These are phyloP conservation scores for Aldabrachelys gigantea DNA, from an alignment of 2,113 vertebrate genomes.

Conservation along the genomic window DNA sequence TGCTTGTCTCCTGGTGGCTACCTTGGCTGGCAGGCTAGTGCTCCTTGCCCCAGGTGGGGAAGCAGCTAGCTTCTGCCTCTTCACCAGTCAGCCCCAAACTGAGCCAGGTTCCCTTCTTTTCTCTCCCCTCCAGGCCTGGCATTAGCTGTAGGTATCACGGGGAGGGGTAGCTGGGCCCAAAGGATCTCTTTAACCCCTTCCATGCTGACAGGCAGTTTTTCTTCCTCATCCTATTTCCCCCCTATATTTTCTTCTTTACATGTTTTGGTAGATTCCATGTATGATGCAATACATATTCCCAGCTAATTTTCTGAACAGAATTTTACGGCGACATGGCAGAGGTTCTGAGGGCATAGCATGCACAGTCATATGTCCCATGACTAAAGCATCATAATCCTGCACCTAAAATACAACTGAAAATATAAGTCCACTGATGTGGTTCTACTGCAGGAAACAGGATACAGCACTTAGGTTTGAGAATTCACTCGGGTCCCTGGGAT, in stretches of 20 bases:
- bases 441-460: neutral
- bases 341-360: neutral
- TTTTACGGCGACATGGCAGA: neutral
- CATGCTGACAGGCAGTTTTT: neutral
- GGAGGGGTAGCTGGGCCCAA: neutral
- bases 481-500: conserved; percentile 24
- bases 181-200: neutral
- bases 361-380: neutral
- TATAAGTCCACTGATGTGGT: neutral
- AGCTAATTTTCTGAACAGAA: neutral
- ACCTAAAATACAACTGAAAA: conserved; percentile 6
- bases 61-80: neutral
- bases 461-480: conserved; percentile 29
- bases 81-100: neutral
- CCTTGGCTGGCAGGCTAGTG: neutral
- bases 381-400: neutral
- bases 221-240: neutral
- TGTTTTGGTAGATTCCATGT: neutral
- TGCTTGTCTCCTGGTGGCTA: neutral
- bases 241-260: neutral
- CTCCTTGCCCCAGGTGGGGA: neutral
- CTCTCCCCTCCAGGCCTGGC: neutral
- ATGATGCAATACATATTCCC: neutral
- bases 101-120: neutral
- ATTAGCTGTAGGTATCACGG: neutral